These are phyloP conservation scores for Chiloscyllium plagiosum DNA, from an alignment of 2,113 vertebrate genomes.

Conservation along the genomic window DNA sequence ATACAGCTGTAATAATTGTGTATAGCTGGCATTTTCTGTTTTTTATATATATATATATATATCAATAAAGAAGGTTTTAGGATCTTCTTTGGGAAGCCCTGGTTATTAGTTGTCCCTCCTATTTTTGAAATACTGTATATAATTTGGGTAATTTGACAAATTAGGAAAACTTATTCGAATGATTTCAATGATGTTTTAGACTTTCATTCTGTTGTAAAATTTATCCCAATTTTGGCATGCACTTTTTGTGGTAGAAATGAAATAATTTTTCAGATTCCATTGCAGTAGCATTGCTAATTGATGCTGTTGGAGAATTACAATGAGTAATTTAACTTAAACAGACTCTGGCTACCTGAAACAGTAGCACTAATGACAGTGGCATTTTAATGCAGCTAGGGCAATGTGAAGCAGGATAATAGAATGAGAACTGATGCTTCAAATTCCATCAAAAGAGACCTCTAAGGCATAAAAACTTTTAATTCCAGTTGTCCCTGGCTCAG, in stretches of 20 bases:
- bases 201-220: background rate
- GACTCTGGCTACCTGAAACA: background rate
- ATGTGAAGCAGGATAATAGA: background rate
- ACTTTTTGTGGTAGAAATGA: background rate
- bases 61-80: background rate
- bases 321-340: background rate
- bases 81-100: background rate
- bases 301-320: conserved; percentile 15
- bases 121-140: background rate
- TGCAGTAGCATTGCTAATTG: background rate
- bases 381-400: conserved; percentile 11
- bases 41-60: background rate
- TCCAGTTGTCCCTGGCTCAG: background rate
- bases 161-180: background rate
- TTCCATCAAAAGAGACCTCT: background rate
- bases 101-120: background rate
- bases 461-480: background rate
- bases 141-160: background rate
- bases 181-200: background rate
- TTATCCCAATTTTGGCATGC: background rate
- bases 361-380: conserved; percentile 8
- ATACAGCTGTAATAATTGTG: background rate
- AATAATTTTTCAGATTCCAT: background rate
- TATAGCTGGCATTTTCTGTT: background rate
- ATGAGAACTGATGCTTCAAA: conserved; percentile 5